Evolutionary conservation across 2,888 invertebrate species (phyloP), one percentile per base, ranked within the genome.

Genomic region (Brenthis hecate): DNA sequence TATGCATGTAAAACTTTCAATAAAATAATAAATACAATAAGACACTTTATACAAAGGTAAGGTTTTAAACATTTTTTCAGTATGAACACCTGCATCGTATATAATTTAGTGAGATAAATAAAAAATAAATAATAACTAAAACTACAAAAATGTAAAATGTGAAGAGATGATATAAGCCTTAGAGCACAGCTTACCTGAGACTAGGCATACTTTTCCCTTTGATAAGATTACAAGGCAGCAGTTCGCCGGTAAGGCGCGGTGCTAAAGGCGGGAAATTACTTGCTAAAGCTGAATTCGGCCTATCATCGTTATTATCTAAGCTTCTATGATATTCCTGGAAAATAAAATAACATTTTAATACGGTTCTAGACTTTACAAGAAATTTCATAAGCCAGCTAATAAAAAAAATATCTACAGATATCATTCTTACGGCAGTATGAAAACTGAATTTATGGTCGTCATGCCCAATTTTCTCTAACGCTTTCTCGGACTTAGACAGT

Each of bases 121-220:
- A 64, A 6, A 68, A 57, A 53, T 13, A 64, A 53, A 58, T 62
- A 50, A 64, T 13, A 70, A 66, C 61, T 70, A 72, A 66, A 72
- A 70, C 68, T 73, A 74, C 73, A 32, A 68, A 36, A 71, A 71
- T 56, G 28, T 36, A 70, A 71, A 57, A 56, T 65, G 58, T 67
- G 61, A 73, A 71, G 70, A 13, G 54, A 68, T 62, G 8, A 6
- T 56, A 65, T 16, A 50, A 50, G n/a, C 16, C 54, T n/a, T 55
- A 32, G 11, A n/a, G 63, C 14, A 56, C 3, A 60, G 65, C 93
- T 91, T 92, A 98, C 98, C 98, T 98, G 72, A 98, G 93, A 82
- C 98, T 98, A 3, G 98, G 98, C 98, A 99, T 98, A 93, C 98
- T 98, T 91, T 98, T 98, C 72, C 98, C 98, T 93, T 98, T 97